Base-by-base conservation (phyloP, 2,113 vertebrate species). In the Aegithalos caudatus region DNA sequence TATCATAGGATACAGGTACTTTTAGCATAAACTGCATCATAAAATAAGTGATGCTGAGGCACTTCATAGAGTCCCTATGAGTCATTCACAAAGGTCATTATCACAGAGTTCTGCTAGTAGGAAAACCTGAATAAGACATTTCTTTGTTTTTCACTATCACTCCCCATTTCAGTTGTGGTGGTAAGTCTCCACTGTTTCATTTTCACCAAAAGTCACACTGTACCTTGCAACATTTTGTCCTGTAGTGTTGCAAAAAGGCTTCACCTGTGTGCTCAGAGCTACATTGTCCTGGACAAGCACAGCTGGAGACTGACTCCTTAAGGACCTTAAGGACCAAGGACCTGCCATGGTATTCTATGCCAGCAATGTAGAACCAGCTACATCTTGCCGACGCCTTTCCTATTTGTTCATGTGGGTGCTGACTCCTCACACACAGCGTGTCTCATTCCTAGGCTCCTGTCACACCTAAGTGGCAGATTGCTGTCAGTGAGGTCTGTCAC, bases 301-400 rank as follows among this genome's bases (percentile, higher is more conserved):
- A 76, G 10, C 20, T 74, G 37, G 22, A 42, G 11, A 21, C 14
- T 28, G 37, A 22, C 14, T 9, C 2, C 0, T n/a, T 35, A 22
- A 92, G 74, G 40, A 13, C 13, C 9, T 69, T 56, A 74, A 82
- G 29, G 33, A 38, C 27, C 23, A 31, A 80, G 14, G 33, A 54
- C 11, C 58, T 73, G 42, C 18, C 24, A 8, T 3, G 8, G 19
- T 38, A 8, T 10, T 67, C 62, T 29, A 6, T 53, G 12, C 25
- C 44, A 37, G 29, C 40, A n/a, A n/a, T n/a, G n/a, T n/a, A n/a
- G n/a, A n/a, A n/a, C 25, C 44, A 37, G 29, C 40, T 58, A 6
- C 16, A 44, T 24, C 31, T 53, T 23, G 5, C 40, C 22, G 1
- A 27, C 0, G 0, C 37, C 45, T 67, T 67, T 79, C n/a, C 21